Evolutionary conservation across 2,888 invertebrate species (phyloP).

Genomic region (Amaurobius ferox): DNA sequence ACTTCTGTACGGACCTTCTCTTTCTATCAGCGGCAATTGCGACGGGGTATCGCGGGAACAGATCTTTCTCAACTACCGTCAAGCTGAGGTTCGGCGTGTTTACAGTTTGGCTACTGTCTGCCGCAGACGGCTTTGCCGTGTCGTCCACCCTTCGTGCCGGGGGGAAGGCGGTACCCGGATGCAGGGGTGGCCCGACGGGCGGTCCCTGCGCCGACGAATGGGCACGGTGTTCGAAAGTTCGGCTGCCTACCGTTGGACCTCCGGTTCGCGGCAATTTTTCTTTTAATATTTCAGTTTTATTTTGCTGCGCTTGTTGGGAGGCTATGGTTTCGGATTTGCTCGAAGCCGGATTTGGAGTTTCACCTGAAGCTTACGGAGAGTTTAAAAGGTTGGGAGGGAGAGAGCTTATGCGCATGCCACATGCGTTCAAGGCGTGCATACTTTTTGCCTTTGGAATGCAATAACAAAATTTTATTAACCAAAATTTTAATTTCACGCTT

Average conservation of each 20-base stretch:
- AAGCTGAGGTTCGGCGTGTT: background rate
- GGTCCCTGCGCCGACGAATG: conserved; percentile 40
- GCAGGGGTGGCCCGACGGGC: conserved; percentile 49
- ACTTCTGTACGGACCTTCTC: background rate
- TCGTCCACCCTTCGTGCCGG: background rate
- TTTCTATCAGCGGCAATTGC: background rate
- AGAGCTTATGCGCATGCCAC: no score
- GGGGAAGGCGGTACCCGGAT: conserved; percentile 57
- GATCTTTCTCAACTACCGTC: conserved; percentile 15
- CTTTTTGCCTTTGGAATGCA: no score
- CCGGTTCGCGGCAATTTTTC: conserved; percentile 7
- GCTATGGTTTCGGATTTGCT: background rate
- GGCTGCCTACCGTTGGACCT: conserved; percentile 25
- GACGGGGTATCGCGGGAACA: background rate
- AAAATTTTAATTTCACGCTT: no score
- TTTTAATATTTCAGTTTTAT: background rate
- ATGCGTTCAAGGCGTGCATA: no score
- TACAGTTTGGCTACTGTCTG: background rate
- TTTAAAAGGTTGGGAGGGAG: no score
- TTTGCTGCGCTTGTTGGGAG: background rate
- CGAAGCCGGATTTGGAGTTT: conserved; percentile 1
- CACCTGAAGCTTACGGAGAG: background rate
- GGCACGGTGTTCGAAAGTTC: conserved; percentile 20
- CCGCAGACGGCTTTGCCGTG: background rate
- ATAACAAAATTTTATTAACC: no score